Base-by-base conservation (phyloP, 1,140 invertebrate genomes). In the Drosophila ohnishii region DNA sequence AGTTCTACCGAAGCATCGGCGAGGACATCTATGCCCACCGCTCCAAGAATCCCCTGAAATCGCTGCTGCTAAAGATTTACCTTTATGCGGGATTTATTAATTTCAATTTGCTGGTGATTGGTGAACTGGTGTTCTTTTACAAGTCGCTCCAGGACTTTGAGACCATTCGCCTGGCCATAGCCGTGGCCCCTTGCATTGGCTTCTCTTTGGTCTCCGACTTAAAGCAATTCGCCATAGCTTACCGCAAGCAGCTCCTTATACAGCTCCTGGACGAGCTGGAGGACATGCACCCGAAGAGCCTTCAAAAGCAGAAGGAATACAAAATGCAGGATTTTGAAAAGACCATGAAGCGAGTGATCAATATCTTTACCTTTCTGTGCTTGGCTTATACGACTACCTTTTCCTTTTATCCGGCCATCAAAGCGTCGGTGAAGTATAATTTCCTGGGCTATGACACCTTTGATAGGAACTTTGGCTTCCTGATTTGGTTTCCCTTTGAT, bases 401-500 rank as follows among this genome's bases (percentile, higher is more conserved):
- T 14, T 75, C 70, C 1, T 59, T 91, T 8, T 91, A 90, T 57
- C 90, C 90, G 39, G 77, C 80, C 10, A 45, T 90, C 11, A 90
- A 91, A 63, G 80, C 83, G 0, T 13, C 77, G 1, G 66, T 90
- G 4, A 80, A 86, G 16, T 90, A 50, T 5, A 81, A 86, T 14
- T 76, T 91, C 0, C 28, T 91, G 7, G 80, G 80, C 25, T 90
- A 78, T 14, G 76, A 85, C 0, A 84, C 72, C 19, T 91, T 88
- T 14, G 90, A 91, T 45, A 66, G 86, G 0, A 81, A 83, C 2
- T 90, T 91, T 11, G 89, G 89, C 1, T 91, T 90, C 22, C 62
- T 84, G 28, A 90, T 91, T 30, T 91, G 90, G 90, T 91, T 91
- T 55, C 90, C 90, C 13, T 91, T 76, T 19, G 73, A 91, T 55